phyloP scores from a whole-genome alignment of 1,140 invertebrate species.

The Metopolophium dirhodum region DNA sequence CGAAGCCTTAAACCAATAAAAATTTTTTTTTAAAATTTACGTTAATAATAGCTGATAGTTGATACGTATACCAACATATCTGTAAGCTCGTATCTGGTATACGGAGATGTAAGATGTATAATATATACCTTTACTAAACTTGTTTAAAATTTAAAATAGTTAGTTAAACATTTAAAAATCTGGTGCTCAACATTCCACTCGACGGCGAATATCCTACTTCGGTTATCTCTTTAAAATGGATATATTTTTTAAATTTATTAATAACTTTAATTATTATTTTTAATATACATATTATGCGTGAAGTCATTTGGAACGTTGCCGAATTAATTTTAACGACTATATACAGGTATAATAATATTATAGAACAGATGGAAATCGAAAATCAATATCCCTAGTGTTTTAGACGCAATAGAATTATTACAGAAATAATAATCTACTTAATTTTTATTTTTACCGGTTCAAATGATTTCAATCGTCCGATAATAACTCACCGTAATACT shows the following conservation, averaged over 20 bases:
- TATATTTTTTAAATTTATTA: not conserved
- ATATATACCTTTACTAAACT: no score
- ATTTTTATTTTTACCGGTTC: not conserved
- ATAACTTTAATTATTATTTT: not conserved
- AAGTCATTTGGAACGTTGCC: not conserved
- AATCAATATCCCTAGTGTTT: no score
- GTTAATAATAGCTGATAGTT: no score
- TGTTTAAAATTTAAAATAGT: no score
- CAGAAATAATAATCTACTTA: not conserved
- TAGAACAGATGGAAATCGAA: not conserved
- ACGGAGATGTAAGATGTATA: no score
- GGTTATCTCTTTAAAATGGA: not conserved
- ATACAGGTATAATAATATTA: not conserved
- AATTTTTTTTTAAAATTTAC: no score
- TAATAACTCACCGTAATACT: slow-evolving; percentile 88
- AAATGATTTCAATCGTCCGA: not conserved
- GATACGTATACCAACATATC: no score
- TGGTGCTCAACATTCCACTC: not conserved
- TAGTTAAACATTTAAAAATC: not conserved
- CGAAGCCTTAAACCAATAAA: no score
- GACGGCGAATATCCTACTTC: no score
- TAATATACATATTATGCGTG: not conserved
- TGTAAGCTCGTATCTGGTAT: no score
- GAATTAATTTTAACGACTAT: not conserved
- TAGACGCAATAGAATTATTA: not conserved